phyloP scores from a whole-genome alignment of 2,797 vertebrate genomes.

The Poecilia wingei region DNA sequence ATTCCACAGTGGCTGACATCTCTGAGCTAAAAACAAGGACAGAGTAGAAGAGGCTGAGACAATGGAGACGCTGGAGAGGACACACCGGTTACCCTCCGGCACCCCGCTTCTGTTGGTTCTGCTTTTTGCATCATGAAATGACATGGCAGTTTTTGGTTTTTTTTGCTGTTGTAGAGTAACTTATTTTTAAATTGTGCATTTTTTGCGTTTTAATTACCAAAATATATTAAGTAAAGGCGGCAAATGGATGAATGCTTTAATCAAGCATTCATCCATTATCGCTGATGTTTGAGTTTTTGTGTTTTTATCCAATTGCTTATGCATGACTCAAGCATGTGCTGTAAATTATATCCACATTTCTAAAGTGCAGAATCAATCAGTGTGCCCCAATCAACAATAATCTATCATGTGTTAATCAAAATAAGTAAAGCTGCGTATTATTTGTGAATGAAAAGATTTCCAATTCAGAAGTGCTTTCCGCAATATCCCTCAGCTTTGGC shows the following conservation, averaged over 20 bases:
- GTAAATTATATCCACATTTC: constrained; percentile 53
- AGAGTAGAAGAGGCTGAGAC: constrained; percentile 41
- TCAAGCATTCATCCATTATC: constrained; percentile 38
- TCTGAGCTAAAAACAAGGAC: constrained; percentile 51
- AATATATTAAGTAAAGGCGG: constrained; percentile 35
- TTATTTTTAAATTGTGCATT: constrained; percentile 15
- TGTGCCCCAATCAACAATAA: constrained; percentile 35
- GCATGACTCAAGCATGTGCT: constrained; percentile 49
- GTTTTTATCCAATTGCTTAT: constrained; percentile 48
- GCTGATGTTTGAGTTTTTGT: constrained; percentile 53
- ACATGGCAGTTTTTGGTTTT: constrained; percentile 18
- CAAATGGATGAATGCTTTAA: constrained; percentile 41
- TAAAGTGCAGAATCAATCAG: constrained; percentile 26
- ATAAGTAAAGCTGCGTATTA: constrained; percentile 33
- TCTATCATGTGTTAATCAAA: constrained; percentile 52
- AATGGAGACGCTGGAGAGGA: constrained; percentile 19
- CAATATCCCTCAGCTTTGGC: constrained; percentile 31
- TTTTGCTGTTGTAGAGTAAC: constrained; percentile 19
- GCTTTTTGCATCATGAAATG: constrained; percentile 33
- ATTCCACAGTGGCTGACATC: constrained; percentile 63
- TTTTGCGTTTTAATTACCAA: constrained; percentile 34
- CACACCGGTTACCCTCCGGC: constrained; percentile 12
- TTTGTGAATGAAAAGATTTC: constrained; percentile 20
- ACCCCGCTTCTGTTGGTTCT: constrained; percentile 25
- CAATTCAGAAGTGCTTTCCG: constrained; percentile 20